Base-by-base conservation (phyloP, 2,888 invertebrate genomes). In the Drosophila yooni region DNA sequence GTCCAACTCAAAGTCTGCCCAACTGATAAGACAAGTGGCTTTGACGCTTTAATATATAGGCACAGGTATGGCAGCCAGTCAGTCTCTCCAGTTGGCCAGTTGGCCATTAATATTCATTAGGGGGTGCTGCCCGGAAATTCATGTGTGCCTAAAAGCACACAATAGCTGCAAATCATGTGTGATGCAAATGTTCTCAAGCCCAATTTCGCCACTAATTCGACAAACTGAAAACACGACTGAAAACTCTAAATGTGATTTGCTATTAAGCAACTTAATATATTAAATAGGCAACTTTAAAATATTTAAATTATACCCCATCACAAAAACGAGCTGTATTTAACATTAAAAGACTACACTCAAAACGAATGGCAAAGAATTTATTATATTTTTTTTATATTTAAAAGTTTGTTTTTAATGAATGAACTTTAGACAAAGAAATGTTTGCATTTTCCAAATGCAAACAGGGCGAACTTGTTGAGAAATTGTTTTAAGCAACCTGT, bases 11-110 rank as follows among this genome's bases (percentile, higher is more conserved):
- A 75, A 76, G 86, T 72, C 76, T 72, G 75, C 70, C 29, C 78
- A 71, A 52, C 85, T 89, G 90, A 88, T 88, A 90, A 90, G 87
- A 88, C 88, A 88, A 88, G 89, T 88, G 86, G 86, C 87, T 83
- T 89, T 77, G 83, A 71, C 65, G 79, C 70, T 68, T 78, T 87
- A 90, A 87, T 89, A 84, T 73, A 90, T 90, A 77, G 78, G 69
- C 77, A 69, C 88, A 83, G 88, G 82, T 88, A 77, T 68, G 62
- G 68, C 67, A 18, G 53, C 60, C 74, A 85, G 83, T 83, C 76
- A 73, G 86, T 81, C 71, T 78, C 71, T 70, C 21, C 43, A 57
- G 46, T 31, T 72, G 73, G 67, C 68, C 70, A 69, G 63, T 51
- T 61, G 54, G 62, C 81, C 74, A 88, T 88, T 88, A 90, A 88